Evolutionary conservation across 1,140 invertebrate genomes (phyloP).

Genomic region (Tetraneura akinire): DNA sequence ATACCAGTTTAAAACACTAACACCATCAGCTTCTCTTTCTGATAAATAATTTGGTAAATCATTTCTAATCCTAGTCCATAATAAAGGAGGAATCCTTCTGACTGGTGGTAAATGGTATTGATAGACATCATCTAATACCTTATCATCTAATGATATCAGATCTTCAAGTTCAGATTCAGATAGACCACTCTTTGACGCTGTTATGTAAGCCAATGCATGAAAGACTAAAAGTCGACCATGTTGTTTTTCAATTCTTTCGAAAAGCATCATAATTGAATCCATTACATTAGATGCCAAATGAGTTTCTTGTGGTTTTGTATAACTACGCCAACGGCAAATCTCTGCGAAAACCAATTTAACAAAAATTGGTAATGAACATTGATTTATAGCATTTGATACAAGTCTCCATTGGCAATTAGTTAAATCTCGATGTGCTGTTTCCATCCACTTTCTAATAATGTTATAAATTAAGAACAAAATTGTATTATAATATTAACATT

Average conservation of each 20-base stretch:
- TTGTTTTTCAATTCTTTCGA: conserved; percentile 92
- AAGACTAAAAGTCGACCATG: conserved; percentile 91
- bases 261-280: conserved; percentile 97
- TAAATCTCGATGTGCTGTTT: conserved; percentile 82
- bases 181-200: conserved; percentile 86
- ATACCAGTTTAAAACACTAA: conserved; percentile 97
- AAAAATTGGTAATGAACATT: conserved; percentile 95
- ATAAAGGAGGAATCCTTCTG: conserved; percentile 86
- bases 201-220: conserved; percentile 92
- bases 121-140: conserved; percentile 93
- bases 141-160: conserved; percentile 91
- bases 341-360: conserved; percentile 96
- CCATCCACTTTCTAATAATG: conserved; percentile 81
- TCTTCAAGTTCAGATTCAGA: conserved; percentile 94
- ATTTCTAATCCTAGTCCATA: conserved; percentile 94
- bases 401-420: conserved; percentile 93
- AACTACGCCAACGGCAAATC: conserved; percentile 94
- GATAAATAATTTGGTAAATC: conserved; percentile 94
- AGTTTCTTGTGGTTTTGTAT: conserved; percentile 90
- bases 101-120: conserved; percentile 97
- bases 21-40: conserved; percentile 94
- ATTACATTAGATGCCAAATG: conserved; percentile 91
- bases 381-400: conserved; percentile 88
- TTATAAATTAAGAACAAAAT: conserved; percentile 23
- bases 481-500: neutral